Percentiles rank a stretch among this genome's conserved stretches.
Conservation (phyloP, 2,797 vertebrate species). For the Pelobates cultripes region DNA sequence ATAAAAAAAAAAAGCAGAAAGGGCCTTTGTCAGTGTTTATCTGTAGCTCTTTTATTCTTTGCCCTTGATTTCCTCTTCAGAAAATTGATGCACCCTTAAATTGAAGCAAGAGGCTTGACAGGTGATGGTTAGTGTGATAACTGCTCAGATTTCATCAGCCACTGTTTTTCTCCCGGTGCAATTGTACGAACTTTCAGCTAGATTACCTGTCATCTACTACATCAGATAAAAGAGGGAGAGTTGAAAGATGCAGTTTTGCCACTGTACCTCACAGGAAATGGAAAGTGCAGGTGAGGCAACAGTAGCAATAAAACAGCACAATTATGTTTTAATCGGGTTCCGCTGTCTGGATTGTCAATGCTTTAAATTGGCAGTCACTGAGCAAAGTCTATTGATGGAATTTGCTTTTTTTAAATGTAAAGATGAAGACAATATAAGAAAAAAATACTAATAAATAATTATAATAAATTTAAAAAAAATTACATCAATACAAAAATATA, state of each 20-base stretch:
- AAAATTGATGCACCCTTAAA: constrained; percentile 99
- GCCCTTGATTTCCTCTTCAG: constrained; percentile 99
- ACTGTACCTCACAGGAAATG: constrained; percentile 82
- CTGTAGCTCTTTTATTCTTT: constrained; percentile 96
- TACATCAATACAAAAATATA: too few species aligned
- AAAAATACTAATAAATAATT: too few species aligned
- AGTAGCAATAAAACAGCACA: constrained; percentile 65
- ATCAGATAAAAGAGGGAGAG: constrained; percentile 90
- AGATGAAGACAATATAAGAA: too few species aligned
- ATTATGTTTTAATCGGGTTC: constrained; percentile 76
- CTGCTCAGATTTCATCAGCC: constrained; percentile 99
- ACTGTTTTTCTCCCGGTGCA: constrained; percentile 87
- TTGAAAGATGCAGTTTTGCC: constrained; percentile 88
- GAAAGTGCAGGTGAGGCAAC: constrained; percentile 79
- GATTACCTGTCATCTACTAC: constrained; percentile 97
- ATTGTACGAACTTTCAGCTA: constrained; percentile 98
- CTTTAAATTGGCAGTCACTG: constrained; percentile 62
- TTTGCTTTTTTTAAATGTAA: constrained; percentile 68
- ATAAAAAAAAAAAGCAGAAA: constrained; percentile 83
- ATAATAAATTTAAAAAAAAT: too few species aligned
- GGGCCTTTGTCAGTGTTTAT: constrained; percentile 99
- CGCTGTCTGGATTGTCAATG: constrained; percentile 67
- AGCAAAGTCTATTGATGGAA: constrained; percentile 64
- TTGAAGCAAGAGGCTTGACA: constrained; percentile 98
- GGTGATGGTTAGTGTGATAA: constrained; percentile 99